Percentiles rank a stretch among this genome's conserved stretches.
phyloP scores from a whole-genome alignment of 53 echinoderm and acorn worm species.

The Echinarachnius parma region DNA sequence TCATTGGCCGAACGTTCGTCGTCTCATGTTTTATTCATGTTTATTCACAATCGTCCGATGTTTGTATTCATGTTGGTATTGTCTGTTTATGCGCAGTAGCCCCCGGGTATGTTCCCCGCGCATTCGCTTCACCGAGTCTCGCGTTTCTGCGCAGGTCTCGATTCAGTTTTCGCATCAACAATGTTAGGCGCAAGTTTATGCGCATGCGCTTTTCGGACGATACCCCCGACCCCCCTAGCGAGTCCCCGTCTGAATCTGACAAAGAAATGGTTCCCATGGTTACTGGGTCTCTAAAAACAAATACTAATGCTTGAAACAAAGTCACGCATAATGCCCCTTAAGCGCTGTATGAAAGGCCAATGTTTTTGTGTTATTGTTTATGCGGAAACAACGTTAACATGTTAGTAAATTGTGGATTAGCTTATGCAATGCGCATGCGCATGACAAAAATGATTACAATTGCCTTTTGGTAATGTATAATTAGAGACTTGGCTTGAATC shows the following conservation, averaged over 20 bases:
- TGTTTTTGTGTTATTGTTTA: no score
- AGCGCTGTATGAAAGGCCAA: no score
- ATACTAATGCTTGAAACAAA: conserved; percentile 24
- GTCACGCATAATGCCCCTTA: background rate
- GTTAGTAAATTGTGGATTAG: no score
- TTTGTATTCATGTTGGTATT: background rate
- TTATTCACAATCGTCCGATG: background rate
- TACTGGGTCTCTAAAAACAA: conserved; percentile 18
- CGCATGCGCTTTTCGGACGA: conserved; percentile 52
- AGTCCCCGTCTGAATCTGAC: conserved; percentile 20
- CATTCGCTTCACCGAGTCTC: conserved; percentile 38
- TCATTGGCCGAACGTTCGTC: conserved; percentile 1
- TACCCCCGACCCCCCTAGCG: conserved; percentile 32
- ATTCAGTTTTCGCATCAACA: conserved; percentile 39
- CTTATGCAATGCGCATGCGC: no score
- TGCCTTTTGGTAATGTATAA: no score
- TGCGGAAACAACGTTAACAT: no score
- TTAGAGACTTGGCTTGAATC: no score
- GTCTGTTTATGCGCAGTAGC: conserved; percentile 12
- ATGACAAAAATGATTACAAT: no score
- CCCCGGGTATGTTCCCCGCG: conserved; percentile 40
- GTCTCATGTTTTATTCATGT: background rate
- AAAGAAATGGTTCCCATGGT: conserved; percentile 33
- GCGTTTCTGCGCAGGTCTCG: conserved; percentile 43
- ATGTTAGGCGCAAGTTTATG: conserved; percentile 43